Evolutionary conservation across 2,113 vertebrate genomes (phyloP).

Genomic region (Phoenicopterus ruber): DNA sequence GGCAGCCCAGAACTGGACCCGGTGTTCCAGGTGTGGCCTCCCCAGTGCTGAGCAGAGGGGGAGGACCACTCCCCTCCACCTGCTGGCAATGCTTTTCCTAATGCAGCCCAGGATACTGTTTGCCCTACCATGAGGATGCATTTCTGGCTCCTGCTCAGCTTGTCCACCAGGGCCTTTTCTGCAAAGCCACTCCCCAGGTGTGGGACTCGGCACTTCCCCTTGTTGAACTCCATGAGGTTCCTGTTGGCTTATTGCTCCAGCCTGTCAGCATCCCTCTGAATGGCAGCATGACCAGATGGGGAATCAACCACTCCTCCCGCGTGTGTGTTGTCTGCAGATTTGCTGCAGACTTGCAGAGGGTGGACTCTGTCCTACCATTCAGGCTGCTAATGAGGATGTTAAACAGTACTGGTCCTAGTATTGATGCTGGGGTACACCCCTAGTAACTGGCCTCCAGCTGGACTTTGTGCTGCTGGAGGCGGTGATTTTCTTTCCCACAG

Average conservation of each 20-base stretch:
- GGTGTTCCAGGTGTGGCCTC: not conserved
- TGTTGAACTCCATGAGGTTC: not conserved
- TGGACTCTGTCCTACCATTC: not conserved
- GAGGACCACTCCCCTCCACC: not conserved
- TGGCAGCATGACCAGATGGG: not conserved
- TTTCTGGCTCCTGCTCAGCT: not conserved
- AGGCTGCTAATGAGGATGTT: not conserved
- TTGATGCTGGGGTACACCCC: not conserved
- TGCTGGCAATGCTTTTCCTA: not conserved
- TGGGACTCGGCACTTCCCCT: not conserved
- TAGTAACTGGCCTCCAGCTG: not conserved
- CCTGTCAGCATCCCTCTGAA: not conserved
- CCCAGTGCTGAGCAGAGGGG: not conserved
- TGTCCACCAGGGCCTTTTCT: not conserved
- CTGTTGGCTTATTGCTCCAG: not conserved
- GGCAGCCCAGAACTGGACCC: not conserved
- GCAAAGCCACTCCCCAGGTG: not conserved
- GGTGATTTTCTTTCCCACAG: not conserved
- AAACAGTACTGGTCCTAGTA: not conserved
- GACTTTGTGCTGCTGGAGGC: not conserved
- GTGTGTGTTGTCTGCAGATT: not conserved
- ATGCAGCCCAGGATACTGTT: not conserved
- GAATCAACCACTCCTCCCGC: fast-evolving
- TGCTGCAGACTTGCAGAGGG: not conserved
- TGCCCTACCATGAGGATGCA: not conserved